Percentiles rank a stretch among this genome's conserved stretches.
Conservation (phyloP, 2,113 vertebrate genomes). For the Solea solea region DNA sequence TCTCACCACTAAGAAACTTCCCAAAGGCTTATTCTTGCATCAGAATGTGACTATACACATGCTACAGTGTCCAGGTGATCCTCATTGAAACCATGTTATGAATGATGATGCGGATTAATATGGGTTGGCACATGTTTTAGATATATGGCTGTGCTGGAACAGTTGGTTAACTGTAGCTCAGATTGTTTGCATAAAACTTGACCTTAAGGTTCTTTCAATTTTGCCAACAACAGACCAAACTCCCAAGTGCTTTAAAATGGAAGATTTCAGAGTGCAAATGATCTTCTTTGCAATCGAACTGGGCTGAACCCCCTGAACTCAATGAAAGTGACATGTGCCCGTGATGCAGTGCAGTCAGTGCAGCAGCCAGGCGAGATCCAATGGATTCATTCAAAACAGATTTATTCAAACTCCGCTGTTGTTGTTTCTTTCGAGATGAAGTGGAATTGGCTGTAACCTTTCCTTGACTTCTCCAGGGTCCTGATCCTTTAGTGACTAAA, state of each 20-base stretch:
- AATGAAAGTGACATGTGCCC: background rate
- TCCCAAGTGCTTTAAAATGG: background rate
- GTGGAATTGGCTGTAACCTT: constrained; percentile 19
- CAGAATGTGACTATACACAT: background rate
- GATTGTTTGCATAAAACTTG: background rate
- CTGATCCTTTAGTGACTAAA: constrained; percentile 52
- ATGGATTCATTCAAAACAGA: background rate
- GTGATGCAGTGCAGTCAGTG: background rate
- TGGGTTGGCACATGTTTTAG: no score
- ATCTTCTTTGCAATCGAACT: background rate
- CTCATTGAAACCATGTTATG: no score
- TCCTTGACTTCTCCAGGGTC: constrained; percentile 31
- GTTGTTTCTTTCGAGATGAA: constrained; percentile 1
- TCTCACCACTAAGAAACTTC: background rate
- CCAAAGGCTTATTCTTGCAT: background rate
- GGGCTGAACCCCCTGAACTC: background rate
- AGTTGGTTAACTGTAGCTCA: background rate
- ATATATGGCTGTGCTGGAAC: background rate
- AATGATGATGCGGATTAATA: no score
- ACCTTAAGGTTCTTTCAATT: background rate
- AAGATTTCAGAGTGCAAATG: background rate
- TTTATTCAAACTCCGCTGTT: constrained; percentile 17
- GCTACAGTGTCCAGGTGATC: no score
- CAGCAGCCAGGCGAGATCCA: background rate
- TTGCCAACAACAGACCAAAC: background rate